Percentiles rank a stretch among this genome's conserved stretches.
Conservation (phyloP, 2,797 vertebrate genomes). For the Euthynnus affinis region DNA sequence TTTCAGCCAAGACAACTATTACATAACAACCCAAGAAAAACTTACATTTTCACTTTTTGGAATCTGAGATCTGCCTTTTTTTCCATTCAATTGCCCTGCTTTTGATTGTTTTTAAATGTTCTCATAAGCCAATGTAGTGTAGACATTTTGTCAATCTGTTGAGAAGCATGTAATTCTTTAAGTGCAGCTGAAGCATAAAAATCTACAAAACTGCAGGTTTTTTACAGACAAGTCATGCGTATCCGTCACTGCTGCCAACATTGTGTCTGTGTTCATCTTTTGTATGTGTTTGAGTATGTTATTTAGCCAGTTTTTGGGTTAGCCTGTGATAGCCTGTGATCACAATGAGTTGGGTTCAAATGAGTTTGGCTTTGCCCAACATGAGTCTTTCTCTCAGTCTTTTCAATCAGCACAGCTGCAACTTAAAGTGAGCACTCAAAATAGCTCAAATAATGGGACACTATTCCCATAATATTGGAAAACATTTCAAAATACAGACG, state of each 20-base stretch:
- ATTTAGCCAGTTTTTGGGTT: conserved; percentile 54
- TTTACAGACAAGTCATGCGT: not conserved
- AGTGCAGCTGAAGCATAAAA: conserved; percentile 16
- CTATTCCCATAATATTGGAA: not conserved
- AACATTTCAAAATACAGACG: not conserved
- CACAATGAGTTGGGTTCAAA: conserved; percentile 64
- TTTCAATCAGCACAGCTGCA: conserved; percentile 66
- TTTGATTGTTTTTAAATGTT: not conserved
- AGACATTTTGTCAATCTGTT: not conserved
- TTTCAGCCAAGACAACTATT: too few species aligned
- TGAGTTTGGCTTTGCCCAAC: conserved; percentile 18
- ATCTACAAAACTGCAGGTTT: conserved; percentile 3
- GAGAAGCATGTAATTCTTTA: not conserved
- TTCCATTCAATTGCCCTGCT: not conserved
- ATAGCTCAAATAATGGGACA: conserved; percentile 42
- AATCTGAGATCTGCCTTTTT: not conserved
- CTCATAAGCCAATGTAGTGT: not conserved
- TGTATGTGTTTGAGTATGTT: conserved; percentile 9
- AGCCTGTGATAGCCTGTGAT: conserved; percentile 62
- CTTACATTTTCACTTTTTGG: not conserved
- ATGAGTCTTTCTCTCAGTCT: conserved; percentile 25
- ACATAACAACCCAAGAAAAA: too few species aligned
- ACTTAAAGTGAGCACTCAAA: conserved; percentile 51
- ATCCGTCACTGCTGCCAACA: not conserved
- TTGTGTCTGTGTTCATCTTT: not conserved